phyloP scores from a whole-genome alignment of 2,888 invertebrate species.

The Cantharis rufa region DNA sequence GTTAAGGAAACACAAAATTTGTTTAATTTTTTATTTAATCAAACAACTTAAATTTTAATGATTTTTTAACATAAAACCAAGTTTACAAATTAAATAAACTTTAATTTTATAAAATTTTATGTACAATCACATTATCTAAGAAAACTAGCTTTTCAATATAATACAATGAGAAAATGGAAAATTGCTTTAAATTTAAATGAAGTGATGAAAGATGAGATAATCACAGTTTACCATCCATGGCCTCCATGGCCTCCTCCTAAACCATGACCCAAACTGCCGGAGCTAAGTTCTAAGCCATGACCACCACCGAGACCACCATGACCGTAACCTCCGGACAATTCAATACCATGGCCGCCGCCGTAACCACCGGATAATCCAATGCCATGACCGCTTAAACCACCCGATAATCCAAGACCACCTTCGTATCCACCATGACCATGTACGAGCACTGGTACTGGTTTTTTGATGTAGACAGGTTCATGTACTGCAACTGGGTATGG shows the following conservation, averaged over 20 bases:
- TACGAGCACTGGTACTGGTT: constrained; percentile 56
- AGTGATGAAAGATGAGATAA: not conserved
- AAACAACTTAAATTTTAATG: not conserved
- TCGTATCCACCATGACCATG: constrained; percentile 39
- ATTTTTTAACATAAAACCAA: not conserved
- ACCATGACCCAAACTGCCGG: constrained; percentile 5
- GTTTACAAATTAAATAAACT: not conserved
- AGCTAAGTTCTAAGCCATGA: constrained; percentile 6
- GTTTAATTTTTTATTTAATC: not conserved
- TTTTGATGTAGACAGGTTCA: constrained; percentile 58
- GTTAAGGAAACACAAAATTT: not conserved
- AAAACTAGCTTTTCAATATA: constrained; percentile 16
- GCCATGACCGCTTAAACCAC: constrained; percentile 27
- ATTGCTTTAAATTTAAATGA: constrained; percentile 18
- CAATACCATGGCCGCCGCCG: constrained; percentile 37
- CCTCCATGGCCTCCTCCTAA: constrained; percentile 3
- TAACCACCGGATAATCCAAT: constrained; percentile 8
- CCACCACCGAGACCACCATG: constrained; percentile 29
- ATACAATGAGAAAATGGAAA: constrained; percentile 22
- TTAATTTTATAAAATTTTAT: constrained; percentile 21
- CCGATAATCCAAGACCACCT: constrained; percentile 30
- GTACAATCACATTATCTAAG: constrained; percentile 13
- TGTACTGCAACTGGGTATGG: constrained; percentile 59
- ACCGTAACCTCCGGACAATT: constrained; percentile 26
- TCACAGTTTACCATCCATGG: constrained; percentile 26